Evolutionary conservation across 2,113 vertebrate species (phyloP).

Genomic region (Aptenodytes forsteri): DNA sequence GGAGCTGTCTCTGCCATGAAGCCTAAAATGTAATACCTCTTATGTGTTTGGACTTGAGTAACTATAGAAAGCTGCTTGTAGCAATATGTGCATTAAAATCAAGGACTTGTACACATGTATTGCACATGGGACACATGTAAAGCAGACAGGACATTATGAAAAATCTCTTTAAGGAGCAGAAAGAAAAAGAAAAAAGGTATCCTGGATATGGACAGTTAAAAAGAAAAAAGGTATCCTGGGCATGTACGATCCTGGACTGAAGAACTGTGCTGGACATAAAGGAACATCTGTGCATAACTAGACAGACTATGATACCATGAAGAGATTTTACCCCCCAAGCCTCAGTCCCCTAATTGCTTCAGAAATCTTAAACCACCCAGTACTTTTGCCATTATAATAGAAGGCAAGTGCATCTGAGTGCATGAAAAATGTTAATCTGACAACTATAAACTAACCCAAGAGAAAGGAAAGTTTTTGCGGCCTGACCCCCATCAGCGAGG

Average conservation of each 20-base stretch:
- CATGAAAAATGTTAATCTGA: background rate
- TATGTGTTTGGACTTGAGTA: background rate
- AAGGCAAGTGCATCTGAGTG: background rate
- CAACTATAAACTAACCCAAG: background rate
- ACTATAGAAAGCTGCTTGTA: background rate
- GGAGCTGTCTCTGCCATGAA: background rate
- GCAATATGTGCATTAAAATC: background rate
- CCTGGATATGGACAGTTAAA: background rate
- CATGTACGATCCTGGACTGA: background rate
- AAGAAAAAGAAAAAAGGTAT: background rate
- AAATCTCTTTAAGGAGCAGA: background rate
- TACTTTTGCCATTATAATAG: background rate
- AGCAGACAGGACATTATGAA: background rate
- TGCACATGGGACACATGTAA: background rate
- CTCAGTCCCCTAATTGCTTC: background rate
- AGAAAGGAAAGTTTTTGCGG: background rate
- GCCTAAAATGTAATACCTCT: background rate
- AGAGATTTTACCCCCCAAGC: background rate
- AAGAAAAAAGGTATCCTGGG: background rate
- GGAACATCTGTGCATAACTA: background rate
- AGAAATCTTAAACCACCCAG: background rate
- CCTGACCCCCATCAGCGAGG: background rate
- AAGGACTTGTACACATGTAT: background rate
- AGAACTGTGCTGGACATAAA: background rate
- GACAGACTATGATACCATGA: background rate